Conservation (phyloP, 2,888 invertebrate genomes). For the Elmis aenea region DNA sequence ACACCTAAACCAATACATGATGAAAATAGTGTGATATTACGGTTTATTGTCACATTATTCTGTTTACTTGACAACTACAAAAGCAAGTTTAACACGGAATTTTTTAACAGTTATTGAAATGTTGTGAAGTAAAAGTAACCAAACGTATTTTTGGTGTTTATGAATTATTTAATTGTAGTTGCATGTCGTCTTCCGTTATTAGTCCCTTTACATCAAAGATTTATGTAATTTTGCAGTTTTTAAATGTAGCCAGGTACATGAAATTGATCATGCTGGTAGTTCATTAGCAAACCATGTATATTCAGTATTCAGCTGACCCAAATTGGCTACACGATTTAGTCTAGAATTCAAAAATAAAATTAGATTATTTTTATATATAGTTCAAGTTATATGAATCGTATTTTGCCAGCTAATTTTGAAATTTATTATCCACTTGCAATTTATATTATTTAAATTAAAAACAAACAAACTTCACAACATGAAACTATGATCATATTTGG, state of each 20-base stretch:
- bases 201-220: not conserved
- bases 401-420: slow-evolving; percentile 7
- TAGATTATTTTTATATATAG: slow-evolving; percentile 16
- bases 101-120: slow-evolving; percentile 3
- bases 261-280: too few species aligned
- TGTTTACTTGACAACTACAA: too few species aligned
- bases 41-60: too few species aligned
- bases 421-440: too few species aligned
- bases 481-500: too few species aligned
- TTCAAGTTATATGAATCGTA: slow-evolving; percentile 12
- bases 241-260: not conserved
- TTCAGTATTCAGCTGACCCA: slow-evolving; percentile 11
- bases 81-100: too few species aligned
- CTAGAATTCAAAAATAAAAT: slow-evolving; percentile 16
- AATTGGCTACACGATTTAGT: slow-evolving; percentile 14
- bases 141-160: too few species aligned
- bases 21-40: slow-evolving; percentile 4
- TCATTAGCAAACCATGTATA: too few species aligned
- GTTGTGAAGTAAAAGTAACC: slow-evolving; percentile 3
- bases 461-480: slow-evolving; percentile 14
- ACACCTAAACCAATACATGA: slow-evolving; percentile 7
- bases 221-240: not conserved
- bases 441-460: slow-evolving; percentile 7
- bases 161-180: not conserved
- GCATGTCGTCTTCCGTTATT: not conserved